phyloP scores from a whole-genome alignment of 1,140 invertebrate species.

The Drosophila mojavensis region DNA sequence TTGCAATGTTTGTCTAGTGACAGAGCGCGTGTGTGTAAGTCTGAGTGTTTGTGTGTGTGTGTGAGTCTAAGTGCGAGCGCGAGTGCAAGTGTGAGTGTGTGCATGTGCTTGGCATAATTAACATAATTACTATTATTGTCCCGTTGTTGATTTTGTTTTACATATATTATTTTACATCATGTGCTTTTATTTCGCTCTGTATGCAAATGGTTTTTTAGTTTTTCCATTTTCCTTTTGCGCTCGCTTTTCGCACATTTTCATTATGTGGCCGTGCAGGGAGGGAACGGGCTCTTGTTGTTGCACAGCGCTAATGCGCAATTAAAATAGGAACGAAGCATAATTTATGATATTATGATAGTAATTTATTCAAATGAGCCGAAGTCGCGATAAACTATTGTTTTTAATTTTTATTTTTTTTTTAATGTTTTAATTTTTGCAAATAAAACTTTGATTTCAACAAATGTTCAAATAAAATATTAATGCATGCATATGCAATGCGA shows the following conservation, averaged over 20 bases:
- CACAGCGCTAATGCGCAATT: constrained; percentile 13
- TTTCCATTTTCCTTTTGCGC: constrained; percentile 21
- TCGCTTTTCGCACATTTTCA: constrained; percentile 13
- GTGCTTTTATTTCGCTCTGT: constrained; percentile 57
- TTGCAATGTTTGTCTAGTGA: constrained; percentile 52
- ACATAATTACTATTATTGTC: constrained; percentile 81
- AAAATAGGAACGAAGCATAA: neutral
- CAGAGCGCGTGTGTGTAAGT: constrained; percentile 8
- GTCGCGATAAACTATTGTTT: neutral
- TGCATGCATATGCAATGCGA: neutral
- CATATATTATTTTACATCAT: constrained; percentile 58
- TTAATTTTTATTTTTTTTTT: neutral
- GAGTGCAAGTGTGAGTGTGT: constrained; percentile 9
- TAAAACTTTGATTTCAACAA: constrained; percentile 2
- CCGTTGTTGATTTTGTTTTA: constrained; percentile 75
- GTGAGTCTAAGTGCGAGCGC: neutral
- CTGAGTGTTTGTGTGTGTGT: constrained; percentile 13
- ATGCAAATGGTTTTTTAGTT: constrained; percentile 74
- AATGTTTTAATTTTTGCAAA: neutral
- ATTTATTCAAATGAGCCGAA: constrained; percentile 4
- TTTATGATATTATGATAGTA: neutral
- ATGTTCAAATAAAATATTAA: neutral
- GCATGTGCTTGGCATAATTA: constrained; percentile 63
- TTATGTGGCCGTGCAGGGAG: neutral
- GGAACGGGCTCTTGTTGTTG: neutral